Evolutionary conservation across 1,140 invertebrate species (phyloP).

Genomic region (Reticulitermes speratus): DNA sequence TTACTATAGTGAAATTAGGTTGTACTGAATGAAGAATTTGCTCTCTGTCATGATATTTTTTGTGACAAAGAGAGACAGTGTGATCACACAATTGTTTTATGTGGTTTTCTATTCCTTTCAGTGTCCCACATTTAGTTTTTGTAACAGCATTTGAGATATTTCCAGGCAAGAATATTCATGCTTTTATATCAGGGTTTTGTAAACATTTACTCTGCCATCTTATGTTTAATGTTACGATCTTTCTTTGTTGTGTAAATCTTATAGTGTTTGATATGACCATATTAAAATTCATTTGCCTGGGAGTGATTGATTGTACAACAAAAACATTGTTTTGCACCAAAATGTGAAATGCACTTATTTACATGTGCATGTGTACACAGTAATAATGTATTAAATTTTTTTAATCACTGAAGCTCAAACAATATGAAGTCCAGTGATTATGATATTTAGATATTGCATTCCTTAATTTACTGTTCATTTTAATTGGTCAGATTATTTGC

Average conservation of each 20-base stretch:
- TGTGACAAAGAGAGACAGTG: neutral
- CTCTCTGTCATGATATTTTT: neutral
- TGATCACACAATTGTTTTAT: neutral
- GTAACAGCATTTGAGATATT: neutral
- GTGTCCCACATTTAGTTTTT: neutral
- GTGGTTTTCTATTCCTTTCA: neutral
- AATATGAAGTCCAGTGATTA: neutral
- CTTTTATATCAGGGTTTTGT: neutral
- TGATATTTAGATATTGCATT: neutral
- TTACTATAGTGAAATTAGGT: neutral
- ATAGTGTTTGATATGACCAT: neutral
- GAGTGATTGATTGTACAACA: neutral
- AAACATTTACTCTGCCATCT: neutral
- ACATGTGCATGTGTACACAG: neutral
- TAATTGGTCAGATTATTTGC: neutral
- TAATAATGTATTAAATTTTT: neutral
- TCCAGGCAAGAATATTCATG: neutral
- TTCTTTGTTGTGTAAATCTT: neutral
- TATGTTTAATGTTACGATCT: neutral
- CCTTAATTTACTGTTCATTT: neutral
- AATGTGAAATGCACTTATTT: neutral
- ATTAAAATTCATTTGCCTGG: conserved; percentile 14
- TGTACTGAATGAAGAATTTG: neutral
- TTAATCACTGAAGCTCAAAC: conserved; percentile 8
- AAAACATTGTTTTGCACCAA: neutral